These are phyloP conservation scores for Melanotaenia duboulayi DNA, from an alignment of 2,113 vertebrate species.

Conservation along the genomic window DNA sequence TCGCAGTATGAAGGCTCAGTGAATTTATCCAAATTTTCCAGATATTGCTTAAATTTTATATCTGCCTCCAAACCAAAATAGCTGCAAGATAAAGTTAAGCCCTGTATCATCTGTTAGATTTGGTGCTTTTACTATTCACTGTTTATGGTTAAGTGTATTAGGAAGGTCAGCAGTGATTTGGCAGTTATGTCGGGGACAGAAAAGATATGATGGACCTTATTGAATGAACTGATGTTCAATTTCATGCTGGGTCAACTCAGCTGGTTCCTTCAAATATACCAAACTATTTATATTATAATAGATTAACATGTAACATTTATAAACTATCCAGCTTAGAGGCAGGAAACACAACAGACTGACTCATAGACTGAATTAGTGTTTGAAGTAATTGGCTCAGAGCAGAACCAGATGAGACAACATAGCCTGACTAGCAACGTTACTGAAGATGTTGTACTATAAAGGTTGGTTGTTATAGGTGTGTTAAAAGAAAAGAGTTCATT, in stretches of 20 bases:
- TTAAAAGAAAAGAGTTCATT: too few species aligned
- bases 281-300: too few species aligned
- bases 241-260: not conserved
- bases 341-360: too few species aligned
- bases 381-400: too few species aligned
- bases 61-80: constrained; percentile 24
- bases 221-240: not conserved
- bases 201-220: not conserved
- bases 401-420: too few species aligned
- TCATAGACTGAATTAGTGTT: too few species aligned
- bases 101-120: constrained; percentile 34
- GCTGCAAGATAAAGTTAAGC: constrained; percentile 20
- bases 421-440: too few species aligned
- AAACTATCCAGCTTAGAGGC: too few species aligned
- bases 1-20: constrained; percentile 4
- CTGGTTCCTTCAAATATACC: too few species aligned
- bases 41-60: constrained; percentile 40
- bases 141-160: constrained; percentile 2
- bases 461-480: too few species aligned
- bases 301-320: too few species aligned
- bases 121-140: constrained; percentile 8
- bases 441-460: too few species aligned
- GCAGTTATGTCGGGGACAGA: not conserved
- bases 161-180: constrained; percentile 1
- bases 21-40: constrained; percentile 20